Percentiles rank a stretch among this genome's conserved stretches.
Evolutionary conservation across 2,888 invertebrate species (phyloP).

Genomic region (Zhuqinia jingwanae): DNA sequence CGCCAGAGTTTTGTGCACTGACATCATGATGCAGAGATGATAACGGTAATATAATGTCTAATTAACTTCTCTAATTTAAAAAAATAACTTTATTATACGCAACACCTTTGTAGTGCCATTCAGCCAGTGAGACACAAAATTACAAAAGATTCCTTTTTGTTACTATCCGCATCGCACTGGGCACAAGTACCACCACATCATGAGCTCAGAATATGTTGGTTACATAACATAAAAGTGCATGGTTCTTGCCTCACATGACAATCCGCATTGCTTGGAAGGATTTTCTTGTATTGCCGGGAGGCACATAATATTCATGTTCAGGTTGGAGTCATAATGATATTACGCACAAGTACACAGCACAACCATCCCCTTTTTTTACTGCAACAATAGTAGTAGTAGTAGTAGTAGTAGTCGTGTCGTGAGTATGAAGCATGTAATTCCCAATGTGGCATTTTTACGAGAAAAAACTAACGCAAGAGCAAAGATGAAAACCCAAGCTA

Average conservation of each 20-base stretch:
- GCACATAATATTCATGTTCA: slow-evolving; percentile 32
- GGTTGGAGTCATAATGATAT: not conserved
- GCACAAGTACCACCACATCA: not conserved
- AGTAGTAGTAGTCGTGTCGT: not conserved
- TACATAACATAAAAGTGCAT: slow-evolving; percentile 24
- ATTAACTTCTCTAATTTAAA: not conserved
- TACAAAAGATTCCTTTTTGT: slow-evolving; percentile 20
- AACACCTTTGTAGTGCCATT: not conserved
- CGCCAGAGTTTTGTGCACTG: not conserved
- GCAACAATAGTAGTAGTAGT: not conserved
- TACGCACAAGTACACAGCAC: not conserved
- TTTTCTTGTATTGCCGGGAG: slow-evolving; percentile 48
- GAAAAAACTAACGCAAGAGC: slow-evolving; percentile 10
- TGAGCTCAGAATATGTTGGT: not conserved
- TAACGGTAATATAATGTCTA: not conserved
- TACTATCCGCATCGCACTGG: not conserved
- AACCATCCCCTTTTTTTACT: not conserved
- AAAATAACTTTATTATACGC: not conserved
- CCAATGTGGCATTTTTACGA: slow-evolving; percentile 29
- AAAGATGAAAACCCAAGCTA: no score
- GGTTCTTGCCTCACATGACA: slow-evolving; percentile 7
- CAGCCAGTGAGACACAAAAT: not conserved
- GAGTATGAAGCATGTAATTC: slow-evolving; percentile 17
- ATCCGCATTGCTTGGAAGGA: slow-evolving; percentile 32
- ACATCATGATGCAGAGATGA: not conserved